phyloP scores from a whole-genome alignment of 1,140 invertebrate genomes.

The Brachionus manjavacas region DNA sequence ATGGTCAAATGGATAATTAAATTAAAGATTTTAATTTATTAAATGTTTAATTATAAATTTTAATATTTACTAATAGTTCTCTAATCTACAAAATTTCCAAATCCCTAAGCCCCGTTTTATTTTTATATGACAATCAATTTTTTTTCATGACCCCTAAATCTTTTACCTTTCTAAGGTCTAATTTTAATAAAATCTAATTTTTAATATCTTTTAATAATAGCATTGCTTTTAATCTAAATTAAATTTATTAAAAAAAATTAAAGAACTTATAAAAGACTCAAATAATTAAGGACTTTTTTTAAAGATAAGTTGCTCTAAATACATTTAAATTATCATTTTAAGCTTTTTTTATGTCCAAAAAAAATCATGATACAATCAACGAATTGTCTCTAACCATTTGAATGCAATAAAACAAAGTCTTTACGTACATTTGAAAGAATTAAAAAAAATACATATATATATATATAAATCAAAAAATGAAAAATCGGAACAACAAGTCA shows the following conservation, averaged over 20 bases:
- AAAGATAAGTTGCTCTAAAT: not conserved
- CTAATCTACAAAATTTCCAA: too few relatives aligned
- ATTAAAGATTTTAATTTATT: too few relatives aligned
- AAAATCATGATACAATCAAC: not conserved
- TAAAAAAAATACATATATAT: not conserved
- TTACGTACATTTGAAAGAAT: not conserved
- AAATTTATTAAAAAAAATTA: not conserved
- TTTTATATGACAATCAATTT: too few relatives aligned
- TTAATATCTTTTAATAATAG: not conserved
- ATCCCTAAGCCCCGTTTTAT: too few relatives aligned
- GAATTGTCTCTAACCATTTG: not conserved
- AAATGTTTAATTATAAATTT: too few relatives aligned
- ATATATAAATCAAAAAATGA: not conserved
- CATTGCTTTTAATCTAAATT: not conserved
- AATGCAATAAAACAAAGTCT: not conserved
- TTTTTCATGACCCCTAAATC: too few relatives aligned
- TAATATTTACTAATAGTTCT: too few relatives aligned
- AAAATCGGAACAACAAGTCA: not conserved
- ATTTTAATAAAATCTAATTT: too few relatives aligned
- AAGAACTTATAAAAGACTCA: not conserved
- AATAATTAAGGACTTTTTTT: not conserved
- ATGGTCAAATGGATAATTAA: too few relatives aligned
- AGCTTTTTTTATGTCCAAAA: not conserved
- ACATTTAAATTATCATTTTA: not conserved
- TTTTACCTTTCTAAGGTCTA: too few relatives aligned